Conservation (phyloP, 2,888 invertebrate species). For the Emmelina monodactyla region DNA sequence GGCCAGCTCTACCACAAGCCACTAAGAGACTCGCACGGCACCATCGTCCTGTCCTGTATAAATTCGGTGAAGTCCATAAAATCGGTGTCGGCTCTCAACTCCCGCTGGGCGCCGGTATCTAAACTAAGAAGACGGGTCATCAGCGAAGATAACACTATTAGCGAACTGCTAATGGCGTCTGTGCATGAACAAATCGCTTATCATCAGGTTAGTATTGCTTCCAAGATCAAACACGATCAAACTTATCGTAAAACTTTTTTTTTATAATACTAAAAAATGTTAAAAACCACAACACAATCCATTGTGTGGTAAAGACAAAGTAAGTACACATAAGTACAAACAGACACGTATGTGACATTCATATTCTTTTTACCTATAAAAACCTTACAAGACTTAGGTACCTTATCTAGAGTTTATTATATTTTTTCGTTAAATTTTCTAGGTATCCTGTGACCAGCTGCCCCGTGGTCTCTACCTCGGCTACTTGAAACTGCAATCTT, state of each 20-base stretch:
- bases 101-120: conserved; percentile 90
- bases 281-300: too few species aligned
- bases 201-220: conserved; percentile 65
- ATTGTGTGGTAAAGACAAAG: too few species aligned
- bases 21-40: conserved; percentile 86
- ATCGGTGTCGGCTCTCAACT: conserved; percentile 86
- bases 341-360: too few species aligned
- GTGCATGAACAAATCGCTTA: conserved; percentile 80
- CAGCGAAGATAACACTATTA: conserved; percentile 77
- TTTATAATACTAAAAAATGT: too few species aligned
- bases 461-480: conserved; percentile 92
- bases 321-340: too few species aligned
- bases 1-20: conserved; percentile 93
- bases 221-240: too few species aligned
- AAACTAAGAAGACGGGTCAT: conserved; percentile 83
- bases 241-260: too few species aligned
- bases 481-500: conserved; percentile 95
- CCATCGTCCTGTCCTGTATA: conserved; percentile 88
- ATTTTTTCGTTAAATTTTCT: conserved; percentile 58
- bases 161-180: conserved; percentile 85
- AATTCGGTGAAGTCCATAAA: conserved; percentile 81
- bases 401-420: too few species aligned
- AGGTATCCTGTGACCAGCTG: conserved; percentile 84
- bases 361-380: too few species aligned
- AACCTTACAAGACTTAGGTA: too few species aligned